A percentile compares a stretch with the other conserved stretches of the same genome.
Evolutionary conservation across 2,888 invertebrate species (phyloP).

Genomic region (Epirrita christyi): DNA sequence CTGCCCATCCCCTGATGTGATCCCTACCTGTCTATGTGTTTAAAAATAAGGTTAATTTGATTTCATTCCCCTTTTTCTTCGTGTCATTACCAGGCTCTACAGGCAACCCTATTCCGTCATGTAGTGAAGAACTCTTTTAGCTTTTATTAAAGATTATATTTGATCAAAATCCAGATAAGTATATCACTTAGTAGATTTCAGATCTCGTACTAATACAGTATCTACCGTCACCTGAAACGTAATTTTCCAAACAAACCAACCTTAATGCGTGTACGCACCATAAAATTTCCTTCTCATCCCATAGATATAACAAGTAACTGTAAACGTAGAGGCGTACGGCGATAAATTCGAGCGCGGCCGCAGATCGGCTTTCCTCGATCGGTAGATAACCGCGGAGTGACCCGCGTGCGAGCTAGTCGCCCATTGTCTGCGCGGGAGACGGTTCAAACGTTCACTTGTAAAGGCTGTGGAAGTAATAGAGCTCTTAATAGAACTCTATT

Average conservation of each 20-base stretch:
- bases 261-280: conserved; percentile 27
- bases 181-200: no score
- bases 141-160: no score
- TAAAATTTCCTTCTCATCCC: conserved; percentile 22
- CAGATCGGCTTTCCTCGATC: conserved; percentile 75
- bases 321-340: conserved; percentile 63
- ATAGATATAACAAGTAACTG: conserved; percentile 64
- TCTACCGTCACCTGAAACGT: neutral
- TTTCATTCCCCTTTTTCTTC: no score
- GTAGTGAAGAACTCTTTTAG: no score
- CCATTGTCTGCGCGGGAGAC: conserved; percentile 67
- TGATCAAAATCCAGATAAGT: no score
- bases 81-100: no score
- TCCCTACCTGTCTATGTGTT: no score
- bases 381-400: conserved; percentile 74
- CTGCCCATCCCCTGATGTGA: no score
- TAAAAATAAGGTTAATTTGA: no score
- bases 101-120: no score
- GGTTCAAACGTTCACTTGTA: conserved; percentile 52
- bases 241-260: conserved; percentile 13
- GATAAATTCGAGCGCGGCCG: conserved; percentile 73
- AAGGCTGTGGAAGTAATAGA: conserved; percentile 34
- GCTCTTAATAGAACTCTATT: conserved; percentile 2
- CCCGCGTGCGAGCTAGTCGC: conserved; percentile 69
- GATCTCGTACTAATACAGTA: no score